Conservation (phyloP, 2,113 vertebrate genomes). For the Orcinus orca region DNA sequence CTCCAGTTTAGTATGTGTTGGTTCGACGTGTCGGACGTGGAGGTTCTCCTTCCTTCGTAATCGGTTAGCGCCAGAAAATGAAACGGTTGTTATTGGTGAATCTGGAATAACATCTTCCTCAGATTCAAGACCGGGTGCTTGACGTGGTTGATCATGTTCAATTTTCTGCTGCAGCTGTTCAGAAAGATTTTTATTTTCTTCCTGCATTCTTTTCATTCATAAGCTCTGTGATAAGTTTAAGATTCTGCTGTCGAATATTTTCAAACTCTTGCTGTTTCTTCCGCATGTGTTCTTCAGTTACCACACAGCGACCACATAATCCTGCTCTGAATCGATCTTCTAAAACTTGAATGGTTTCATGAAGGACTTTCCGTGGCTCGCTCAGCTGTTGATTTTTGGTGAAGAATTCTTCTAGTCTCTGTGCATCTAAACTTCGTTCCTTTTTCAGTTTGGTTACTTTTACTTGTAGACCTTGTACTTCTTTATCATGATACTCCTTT, state of each 20-base stretch:
- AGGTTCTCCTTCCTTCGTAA: too few species aligned
- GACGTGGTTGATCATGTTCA: too few species aligned
- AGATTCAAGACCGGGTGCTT: too few species aligned
- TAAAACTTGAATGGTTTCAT: conserved; percentile 90
- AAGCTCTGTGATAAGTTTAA: conserved; percentile 88
- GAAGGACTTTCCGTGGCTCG: conserved; percentile 92
- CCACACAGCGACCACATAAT: conserved; percentile 90
- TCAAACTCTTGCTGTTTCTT: conserved; percentile 89
- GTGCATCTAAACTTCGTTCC: conserved; percentile 84
- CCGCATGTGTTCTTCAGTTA: conserved; percentile 90
- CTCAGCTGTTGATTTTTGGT: conserved; percentile 93
- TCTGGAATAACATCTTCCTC: too few species aligned
- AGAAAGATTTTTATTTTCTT: too few species aligned
- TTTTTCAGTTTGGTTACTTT: too few species aligned
- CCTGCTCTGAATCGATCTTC: conserved; percentile 91
- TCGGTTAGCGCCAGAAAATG: too few species aligned
- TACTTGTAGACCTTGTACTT: conserved; percentile 87
- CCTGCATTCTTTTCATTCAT: conserved; percentile 30
- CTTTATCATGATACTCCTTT: conserved; percentile 89
- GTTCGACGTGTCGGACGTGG: too few species aligned
- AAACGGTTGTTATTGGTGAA: too few species aligned
- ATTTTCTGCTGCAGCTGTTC: too few species aligned
- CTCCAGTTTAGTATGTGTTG: too few species aligned
- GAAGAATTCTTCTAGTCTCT: conserved; percentile 94
- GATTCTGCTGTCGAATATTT: conserved; percentile 89